Percentiles rank a stretch among this genome's conserved stretches.
These are phyloP conservation scores for Glaucomys volans DNA, from an alignment of 2,113 vertebrate genomes.

Conservation along the genomic window DNA sequence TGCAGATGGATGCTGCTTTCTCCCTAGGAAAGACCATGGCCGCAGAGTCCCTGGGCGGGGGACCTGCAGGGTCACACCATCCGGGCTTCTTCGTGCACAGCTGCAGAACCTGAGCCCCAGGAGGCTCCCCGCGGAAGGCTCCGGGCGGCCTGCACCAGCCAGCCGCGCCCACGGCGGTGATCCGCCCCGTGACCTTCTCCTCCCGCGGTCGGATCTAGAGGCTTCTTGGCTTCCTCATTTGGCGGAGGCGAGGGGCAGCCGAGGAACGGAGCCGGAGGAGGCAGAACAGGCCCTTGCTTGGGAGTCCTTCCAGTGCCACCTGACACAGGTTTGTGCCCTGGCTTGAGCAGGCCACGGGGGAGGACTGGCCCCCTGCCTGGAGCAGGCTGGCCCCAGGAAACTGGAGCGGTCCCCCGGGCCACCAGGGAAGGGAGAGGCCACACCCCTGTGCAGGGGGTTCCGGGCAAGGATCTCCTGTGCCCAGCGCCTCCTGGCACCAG, in stretches of 20 bases:
- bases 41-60: neutral
- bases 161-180: too few species aligned
- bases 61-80: neutral
- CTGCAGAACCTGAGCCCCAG: neutral
- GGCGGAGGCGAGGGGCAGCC: neutral
- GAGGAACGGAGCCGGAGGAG: neutral
- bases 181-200: fast-evolving
- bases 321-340: neutral
- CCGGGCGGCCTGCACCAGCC: too few species aligned
- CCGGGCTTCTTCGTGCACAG: too few species aligned
- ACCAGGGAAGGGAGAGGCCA: too few species aligned
- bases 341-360: neutral
- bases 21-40: neutral
- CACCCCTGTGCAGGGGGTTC: too few species aligned
- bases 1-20: neutral
- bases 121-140: too few species aligned
- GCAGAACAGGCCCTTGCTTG: fast-evolving
- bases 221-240: neutral
- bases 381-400: neutral
- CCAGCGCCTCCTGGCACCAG: fast-evolving
- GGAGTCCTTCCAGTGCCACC: too few species aligned
- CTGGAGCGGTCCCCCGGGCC: neutral
- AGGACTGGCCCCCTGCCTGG: neutral
- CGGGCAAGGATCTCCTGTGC: neutral
- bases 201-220: neutral